Base-by-base conservation (phyloP, 2,888 invertebrate species). In the Tenthredo scrophulariae region DNA sequence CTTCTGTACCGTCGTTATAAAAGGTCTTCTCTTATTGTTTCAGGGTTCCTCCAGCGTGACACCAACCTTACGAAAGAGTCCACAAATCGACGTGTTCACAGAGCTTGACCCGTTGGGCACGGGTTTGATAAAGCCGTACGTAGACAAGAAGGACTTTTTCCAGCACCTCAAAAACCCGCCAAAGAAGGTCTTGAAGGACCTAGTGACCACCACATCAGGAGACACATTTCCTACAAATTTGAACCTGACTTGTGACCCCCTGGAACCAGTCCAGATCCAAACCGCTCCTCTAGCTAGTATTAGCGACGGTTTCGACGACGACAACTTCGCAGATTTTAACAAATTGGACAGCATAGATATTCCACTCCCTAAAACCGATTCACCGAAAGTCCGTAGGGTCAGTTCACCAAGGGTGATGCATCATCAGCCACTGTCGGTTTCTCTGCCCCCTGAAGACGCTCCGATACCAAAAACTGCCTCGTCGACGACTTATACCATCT, bases 111-210 rank as follows among this genome's bases (percentile, higher is more conserved):
- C 98, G 86, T 95, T 98, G 93, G 98, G 98, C 92, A 98, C 97
- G 90, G 98, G 98, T 92, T 96, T 97, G 94, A 97, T 97, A 94
- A 97, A 97, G 94, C 98, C 98, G 87, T 98, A 98, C 95, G 96
- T 98, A 92, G 98, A 98, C 95, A 98, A 98, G 94, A 98, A 98
- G 95, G 97, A 98, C 94, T 98, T 98, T 95, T 98, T 98, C 95
- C 97, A 98, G 95, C 98, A 98, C 94, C 95, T 98, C 92, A 98
- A 98, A 95, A 98, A 98, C 94, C 98, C 98, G 89, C 98, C 98
- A 90, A 98, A 98, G 95, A 98, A 97, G 94, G 97, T 97, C 87
- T 95, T 98, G 90, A 98, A 98, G 94, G 98, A 98, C 94, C 95
- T 98, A 93, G 96, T 96, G 85, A 89, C 90, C 18, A 92, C 90